These are phyloP conservation scores for Piprites chloris DNA, from an alignment of 2,113 vertebrate genomes.

Conservation along the genomic window DNA sequence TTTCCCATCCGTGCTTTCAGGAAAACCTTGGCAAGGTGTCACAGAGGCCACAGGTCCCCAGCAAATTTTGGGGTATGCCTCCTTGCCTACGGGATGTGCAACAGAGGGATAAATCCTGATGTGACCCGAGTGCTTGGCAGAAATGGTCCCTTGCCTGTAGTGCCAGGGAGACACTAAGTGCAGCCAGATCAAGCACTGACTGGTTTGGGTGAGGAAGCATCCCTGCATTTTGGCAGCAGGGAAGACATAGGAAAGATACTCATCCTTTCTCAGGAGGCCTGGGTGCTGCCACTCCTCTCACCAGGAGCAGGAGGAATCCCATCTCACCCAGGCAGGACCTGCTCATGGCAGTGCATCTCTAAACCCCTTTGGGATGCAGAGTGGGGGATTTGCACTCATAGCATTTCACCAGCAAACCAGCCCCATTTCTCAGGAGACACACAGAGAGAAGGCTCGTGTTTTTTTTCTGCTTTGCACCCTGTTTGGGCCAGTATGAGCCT, in stretches of 20 bases:
- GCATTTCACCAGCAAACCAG: background rate
- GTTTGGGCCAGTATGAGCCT: background rate
- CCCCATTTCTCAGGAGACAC: background rate
- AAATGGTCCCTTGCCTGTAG: accelerated
- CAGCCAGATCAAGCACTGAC: background rate
- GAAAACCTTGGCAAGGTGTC: background rate
- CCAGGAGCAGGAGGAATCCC: background rate
- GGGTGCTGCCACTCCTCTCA: background rate
- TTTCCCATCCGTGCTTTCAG: background rate
- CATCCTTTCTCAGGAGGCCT: background rate
- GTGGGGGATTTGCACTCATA: background rate
- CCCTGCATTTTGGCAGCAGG: background rate
- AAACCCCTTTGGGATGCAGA: background rate
- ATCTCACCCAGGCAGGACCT: background rate
- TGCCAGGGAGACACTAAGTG: background rate
- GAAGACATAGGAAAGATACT: background rate
- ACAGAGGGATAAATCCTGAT: background rate
- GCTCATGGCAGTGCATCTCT: background rate
- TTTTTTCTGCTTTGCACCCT: background rate
- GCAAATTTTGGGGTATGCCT: background rate
- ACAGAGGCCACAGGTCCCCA: background rate
- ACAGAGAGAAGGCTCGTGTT: accelerated
- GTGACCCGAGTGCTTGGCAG: background rate
- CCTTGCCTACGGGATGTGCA: background rate
- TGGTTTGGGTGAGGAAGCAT: background rate